A percentile compares a stretch with the other conserved stretches of the same genome.
phyloP scores from a whole-genome alignment of 2,888 invertebrate species.

The Strigamia crassipes region DNA sequence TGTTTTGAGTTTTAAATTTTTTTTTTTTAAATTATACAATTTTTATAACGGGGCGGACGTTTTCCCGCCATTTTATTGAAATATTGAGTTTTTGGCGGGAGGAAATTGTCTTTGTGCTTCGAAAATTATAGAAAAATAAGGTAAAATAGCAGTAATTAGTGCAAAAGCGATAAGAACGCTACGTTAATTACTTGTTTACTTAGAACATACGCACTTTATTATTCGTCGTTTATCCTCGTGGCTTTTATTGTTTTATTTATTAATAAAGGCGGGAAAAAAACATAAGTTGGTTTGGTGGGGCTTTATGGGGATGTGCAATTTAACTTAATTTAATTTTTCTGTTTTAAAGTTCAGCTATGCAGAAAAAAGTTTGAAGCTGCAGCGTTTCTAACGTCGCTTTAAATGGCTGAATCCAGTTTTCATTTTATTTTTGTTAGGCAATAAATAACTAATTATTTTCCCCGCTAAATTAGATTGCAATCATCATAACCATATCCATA shows the following conservation, averaged over 20 bases:
- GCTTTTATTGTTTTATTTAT: neutral
- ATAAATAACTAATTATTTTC: too few relatives aligned
- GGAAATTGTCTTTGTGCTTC: neutral
- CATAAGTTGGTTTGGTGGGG: neutral
- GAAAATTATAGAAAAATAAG: neutral
- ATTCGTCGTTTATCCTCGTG: neutral
- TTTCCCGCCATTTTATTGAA: neutral
- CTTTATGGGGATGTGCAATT: neutral
- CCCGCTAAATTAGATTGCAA: too few relatives aligned
- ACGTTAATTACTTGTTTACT: conserved; percentile 19
- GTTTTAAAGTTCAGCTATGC: too few relatives aligned
- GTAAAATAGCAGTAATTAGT: neutral
- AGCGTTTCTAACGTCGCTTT: too few relatives aligned
- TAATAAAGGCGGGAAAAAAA: neutral
- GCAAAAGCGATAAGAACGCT: neutral
- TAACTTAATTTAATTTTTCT: neutral
- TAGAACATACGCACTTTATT: neutral
- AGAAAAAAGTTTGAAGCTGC: too few relatives aligned
- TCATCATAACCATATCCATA: too few relatives aligned
- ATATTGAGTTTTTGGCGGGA: neutral
- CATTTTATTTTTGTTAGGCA: too few relatives aligned
- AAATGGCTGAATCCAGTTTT: too few relatives aligned
- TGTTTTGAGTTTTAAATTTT: neutral
- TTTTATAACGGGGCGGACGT: neutral
- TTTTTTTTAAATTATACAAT: neutral